Evolutionary conservation across 1,140 invertebrate genomes (phyloP), one percentile per base, ranked within the genome.

Genomic region (Scaptomyza montana): DNA sequence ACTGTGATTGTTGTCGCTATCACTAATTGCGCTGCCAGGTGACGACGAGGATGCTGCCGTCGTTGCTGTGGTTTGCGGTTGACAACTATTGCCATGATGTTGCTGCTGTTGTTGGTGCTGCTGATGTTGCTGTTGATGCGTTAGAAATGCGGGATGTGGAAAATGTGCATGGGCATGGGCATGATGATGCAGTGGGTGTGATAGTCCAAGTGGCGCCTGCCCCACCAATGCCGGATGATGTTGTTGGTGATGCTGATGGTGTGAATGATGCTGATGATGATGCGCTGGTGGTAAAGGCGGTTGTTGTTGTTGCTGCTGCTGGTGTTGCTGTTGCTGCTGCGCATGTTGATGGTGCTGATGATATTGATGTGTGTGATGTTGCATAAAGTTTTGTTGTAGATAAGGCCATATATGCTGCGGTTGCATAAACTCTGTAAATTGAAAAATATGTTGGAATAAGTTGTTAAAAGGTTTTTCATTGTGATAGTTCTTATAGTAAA

Each of bases 371-470:
- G 89, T 65, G 77, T 92, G 90, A 59, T 92, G 91, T 69, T 92
- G 91, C 78, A 92, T 92, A 63, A 92, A 92, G 73, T 92, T 92
- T 71, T 92, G 91, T 80, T 92, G 91, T 67, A 92, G 79, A 90
- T 92, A 92, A 92, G 91, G 91, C 91, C 91, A 92, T 74, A 92
- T 91, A 90, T 92, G 90, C 84, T 92, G 91, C 64, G 91, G 91
- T 89, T 92, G 91, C 74, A 92, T 92, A 77, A 92, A 91, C 76
- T 92, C 91, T 92, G 75, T 25, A 51, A 74, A 46, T 5, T 53
- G 72, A 36, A 49, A 33, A 13, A 21, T n/a, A 47, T 45, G 21
- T 43, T 55, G 25, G 10, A n/a, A 61, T 57, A 13, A 36, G 13
- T 9, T 8, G 0, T 19, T 4, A 30, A 36, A 61, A 33, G 7